These are phyloP conservation scores for Xerus rutilus DNA, from an alignment of 2,797 vertebrate species.

Conservation along the genomic window DNA sequence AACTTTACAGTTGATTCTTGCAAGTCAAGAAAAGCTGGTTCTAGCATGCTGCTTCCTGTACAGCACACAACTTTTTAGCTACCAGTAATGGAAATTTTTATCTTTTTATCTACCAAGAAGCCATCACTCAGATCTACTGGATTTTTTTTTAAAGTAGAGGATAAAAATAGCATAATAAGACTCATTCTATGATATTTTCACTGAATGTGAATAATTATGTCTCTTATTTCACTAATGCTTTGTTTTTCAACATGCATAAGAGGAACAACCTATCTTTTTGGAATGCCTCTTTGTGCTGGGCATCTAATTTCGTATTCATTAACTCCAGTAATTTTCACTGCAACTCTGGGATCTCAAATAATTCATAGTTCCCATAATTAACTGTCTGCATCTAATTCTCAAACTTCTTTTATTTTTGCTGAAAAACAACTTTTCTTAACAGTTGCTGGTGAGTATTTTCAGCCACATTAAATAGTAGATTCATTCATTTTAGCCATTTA, in stretches of 20 bases:
- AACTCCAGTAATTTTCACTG: slow-evolving; percentile 59
- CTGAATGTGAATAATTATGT: slow-evolving; percentile 40
- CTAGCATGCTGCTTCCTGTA: background rate
- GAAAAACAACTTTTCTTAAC: slow-evolving; percentile 42
- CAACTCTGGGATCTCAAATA: slow-evolving; percentile 50
- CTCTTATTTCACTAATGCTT: slow-evolving; percentile 52
- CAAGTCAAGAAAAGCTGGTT: background rate
- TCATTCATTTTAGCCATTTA: background rate
- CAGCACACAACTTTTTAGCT: background rate
- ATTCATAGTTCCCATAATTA: slow-evolving; percentile 60
- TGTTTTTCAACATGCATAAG: slow-evolving; percentile 46
- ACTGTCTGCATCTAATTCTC: slow-evolving; percentile 34
- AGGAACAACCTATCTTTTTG: slow-evolving; percentile 40
- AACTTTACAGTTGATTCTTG: background rate
- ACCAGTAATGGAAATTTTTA: background rate
- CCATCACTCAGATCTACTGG: background rate
- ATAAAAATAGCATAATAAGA: background rate
- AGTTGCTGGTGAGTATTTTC: slow-evolving; percentile 16
- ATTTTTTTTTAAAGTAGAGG: background rate
- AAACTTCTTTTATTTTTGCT: slow-evolving; percentile 46
- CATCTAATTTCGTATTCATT: slow-evolving; percentile 65
- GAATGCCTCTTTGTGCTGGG: slow-evolving; percentile 5
- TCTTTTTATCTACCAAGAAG: background rate
- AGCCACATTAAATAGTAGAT: background rate
- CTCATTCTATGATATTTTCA: background rate